Evolutionary conservation across 2,888 invertebrate genomes (phyloP), one percentile per base, ranked within the genome.

Genomic region (Neria commutata): DNA sequence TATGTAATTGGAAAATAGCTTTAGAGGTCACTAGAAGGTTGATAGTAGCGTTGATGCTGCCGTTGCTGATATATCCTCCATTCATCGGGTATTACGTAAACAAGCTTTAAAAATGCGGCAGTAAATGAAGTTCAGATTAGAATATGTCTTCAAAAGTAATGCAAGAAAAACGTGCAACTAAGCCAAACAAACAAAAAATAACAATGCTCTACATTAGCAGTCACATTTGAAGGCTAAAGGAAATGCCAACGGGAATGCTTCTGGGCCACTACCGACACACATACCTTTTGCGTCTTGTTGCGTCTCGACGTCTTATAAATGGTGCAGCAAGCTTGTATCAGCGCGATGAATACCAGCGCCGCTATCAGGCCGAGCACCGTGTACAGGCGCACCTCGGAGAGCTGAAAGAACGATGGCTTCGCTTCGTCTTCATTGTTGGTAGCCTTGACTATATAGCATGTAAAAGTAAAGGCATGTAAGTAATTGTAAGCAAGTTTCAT

Each of bases 241-340:
- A 42, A 42, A 19, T 42, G 42, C 42, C 4, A 42, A 42, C n/a
- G 3, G 8, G 37, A 37, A 6, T 61, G 42, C 34, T 56, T 45
- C 52, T 26, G 3, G 47, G 34, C 26, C 23, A n/a, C n/a, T n/a
- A n/a, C n/a, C n/a, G n/a, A n/a, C n/a, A 33, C 24, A 63, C 68
- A 83, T 85, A 91, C 92, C 89, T 92, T 91, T 75, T 87, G 86
- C 66, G 84, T 85, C 62, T 85, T 83, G 63, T 84, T 84, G 67
- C 84, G 85, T 67, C 85, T 85, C 19, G 87, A 86, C 1, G 88
- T 86, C 71, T 87, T 86, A 80, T 91, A 90, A 48, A 95, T 86
- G 1, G 94, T 94, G 76, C 94, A 93, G 52, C 84, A 87, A 0
- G 94, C 94, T 83, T 95, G 95, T 48, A 95, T 83, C 11, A 94